Evolutionary conservation across 2,888 invertebrate species (phyloP).

Genomic region (Tipula helvola): DNA sequence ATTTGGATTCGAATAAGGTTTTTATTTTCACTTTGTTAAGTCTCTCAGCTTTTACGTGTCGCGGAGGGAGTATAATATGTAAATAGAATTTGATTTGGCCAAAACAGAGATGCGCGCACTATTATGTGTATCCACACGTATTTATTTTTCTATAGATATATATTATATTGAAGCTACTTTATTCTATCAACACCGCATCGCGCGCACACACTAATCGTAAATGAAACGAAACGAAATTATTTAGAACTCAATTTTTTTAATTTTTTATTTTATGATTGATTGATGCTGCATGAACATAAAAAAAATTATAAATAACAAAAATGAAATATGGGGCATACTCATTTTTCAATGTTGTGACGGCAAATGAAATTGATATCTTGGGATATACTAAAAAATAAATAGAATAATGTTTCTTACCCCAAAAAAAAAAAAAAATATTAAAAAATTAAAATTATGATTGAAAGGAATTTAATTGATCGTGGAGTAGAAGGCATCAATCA

Average conservation of each 20-base stretch:
- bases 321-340: not conserved
- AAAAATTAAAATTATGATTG: not conserved
- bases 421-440: not conserved
- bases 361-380: not conserved
- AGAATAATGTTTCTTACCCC: not conserved
- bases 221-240: not conserved
- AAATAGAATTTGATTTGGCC: not conserved
- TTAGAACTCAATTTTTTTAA: not conserved
- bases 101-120: not conserved
- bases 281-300: not conserved
- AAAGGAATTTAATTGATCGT: conserved; percentile 4
- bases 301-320: not conserved
- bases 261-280: not conserved
- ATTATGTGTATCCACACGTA: not conserved
- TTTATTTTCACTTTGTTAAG: not conserved
- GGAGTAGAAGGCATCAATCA: not conserved
- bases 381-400: not conserved
- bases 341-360: not conserved
- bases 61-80: not conserved
- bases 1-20: not conserved
- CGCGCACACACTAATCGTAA: not conserved
- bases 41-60: not conserved
- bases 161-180: not conserved
- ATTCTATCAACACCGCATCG: not conserved
- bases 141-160: not conserved